Evolutionary conservation across 2,888 invertebrate species (phyloP), one percentile per base, ranked within the genome.

Genomic region (Sisyra nigra): DNA sequence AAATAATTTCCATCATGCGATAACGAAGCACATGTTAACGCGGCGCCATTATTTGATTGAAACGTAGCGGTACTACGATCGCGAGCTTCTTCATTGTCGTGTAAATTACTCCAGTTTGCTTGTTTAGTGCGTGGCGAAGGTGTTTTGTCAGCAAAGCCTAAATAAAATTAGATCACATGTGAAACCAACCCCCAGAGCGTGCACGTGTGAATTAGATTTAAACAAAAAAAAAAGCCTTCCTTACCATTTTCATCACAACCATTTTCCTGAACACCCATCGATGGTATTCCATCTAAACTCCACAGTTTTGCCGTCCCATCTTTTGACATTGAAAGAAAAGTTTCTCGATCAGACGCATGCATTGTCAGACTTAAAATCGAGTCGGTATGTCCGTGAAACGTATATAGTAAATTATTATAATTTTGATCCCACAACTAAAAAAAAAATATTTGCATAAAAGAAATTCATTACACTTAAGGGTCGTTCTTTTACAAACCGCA

Each of bases 301-400:
- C 73, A 79, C 19, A 78, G 53, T 47, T 72, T 71, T n/a, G 76
- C 62, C 15, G 60, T 59, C 0, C 76, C 74, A 50, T 71, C 69
- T 19, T 61, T 60, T 5, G 69, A 69, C 8, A 78, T 57, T 0
- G 78, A 72, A 10, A 79, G 64, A 42, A 80, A 73, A 17, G 66
- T 62, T 1, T 66, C 63, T 3, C 68, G 68, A 46, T 66, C 61
- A 2, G 52, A 53, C 2, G 69, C 66, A 44, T 70, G 66, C 3
- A 74, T 61, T 2, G 72, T 68, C 3, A 75, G 53, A 59, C 65
- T 68, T 35, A 61, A 63, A 5, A 75, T 61, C 3, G 65, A 54
- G 1, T 61, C 59, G 0, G 55, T 60, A 13, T 67, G 66, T 1
- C 69, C 68, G 1, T 54, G 55, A 40, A 73, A 64, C 44, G 66